phyloP scores from a whole-genome alignment of 1,140 invertebrate genomes.

The Branchinecta lynchi region DNA sequence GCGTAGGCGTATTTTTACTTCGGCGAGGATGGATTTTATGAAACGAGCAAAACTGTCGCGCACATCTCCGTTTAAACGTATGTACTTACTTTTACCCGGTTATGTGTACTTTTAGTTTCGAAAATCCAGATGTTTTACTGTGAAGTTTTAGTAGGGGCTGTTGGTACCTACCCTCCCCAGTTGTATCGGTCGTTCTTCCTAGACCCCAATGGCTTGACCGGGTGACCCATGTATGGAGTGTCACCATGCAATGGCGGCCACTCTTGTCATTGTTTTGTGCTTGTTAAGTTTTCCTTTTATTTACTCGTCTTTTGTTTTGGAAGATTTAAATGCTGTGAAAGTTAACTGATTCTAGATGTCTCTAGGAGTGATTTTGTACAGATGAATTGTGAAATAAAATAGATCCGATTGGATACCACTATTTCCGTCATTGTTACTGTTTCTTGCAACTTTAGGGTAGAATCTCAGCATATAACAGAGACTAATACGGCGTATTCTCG shows the following conservation, averaged over 20 bases:
- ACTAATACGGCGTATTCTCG: too few relatives aligned
- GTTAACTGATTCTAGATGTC: slow-evolving; percentile 13
- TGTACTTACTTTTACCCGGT: neutral
- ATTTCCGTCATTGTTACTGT: too few relatives aligned
- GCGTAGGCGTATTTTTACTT: too few relatives aligned
- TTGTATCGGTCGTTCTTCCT: neutral
- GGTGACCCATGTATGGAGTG: too few relatives aligned
- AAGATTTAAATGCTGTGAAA: slow-evolving; percentile 13
- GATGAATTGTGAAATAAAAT: slow-evolving; percentile 7
- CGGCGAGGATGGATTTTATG: too few relatives aligned
- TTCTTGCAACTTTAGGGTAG: too few relatives aligned
- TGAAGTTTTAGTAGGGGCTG: neutral
- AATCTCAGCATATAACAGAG: too few relatives aligned
- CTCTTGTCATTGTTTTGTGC: neutral
- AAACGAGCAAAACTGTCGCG: too few relatives aligned
- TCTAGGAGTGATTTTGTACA: slow-evolving; percentile 10
- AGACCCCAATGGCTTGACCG: neutral
- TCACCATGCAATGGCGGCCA: neutral
- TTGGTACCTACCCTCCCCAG: neutral
- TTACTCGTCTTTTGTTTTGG: neutral
- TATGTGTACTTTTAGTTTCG: neutral
- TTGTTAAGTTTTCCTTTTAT: slow-evolving; percentile 12
- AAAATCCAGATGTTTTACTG: neutral
- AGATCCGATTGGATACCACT: neutral
- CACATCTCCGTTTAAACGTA: too few relatives aligned